Percentiles rank a stretch among this genome's conserved stretches.
phyloP scores from a whole-genome alignment of 2,113 vertebrate genomes.

The Phylloscopus trochiloides region DNA sequence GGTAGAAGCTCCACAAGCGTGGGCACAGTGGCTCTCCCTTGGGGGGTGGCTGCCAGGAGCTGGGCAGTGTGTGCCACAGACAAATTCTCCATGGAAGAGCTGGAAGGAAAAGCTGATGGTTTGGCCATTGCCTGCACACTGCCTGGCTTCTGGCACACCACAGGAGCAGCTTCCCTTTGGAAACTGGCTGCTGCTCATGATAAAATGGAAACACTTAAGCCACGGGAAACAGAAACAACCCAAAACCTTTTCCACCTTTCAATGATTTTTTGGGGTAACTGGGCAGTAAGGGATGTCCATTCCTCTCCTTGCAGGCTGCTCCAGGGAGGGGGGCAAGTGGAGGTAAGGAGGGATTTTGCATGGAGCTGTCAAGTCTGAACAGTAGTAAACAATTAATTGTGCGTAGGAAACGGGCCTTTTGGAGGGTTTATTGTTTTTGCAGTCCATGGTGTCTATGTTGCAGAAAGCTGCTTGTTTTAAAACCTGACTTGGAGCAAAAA shows the following conservation, averaged over 20 bases:
- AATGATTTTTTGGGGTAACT: background rate
- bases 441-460: background rate
- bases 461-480: background rate
- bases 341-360: background rate
- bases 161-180: background rate
- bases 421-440: background rate
- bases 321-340: accelerated
- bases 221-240: background rate
- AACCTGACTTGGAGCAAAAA: background rate
- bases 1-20: background rate
- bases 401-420: background rate
- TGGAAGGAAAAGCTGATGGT: background rate
- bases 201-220: background rate
- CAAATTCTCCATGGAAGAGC: background rate
- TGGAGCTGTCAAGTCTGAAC: background rate
- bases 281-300: background rate
- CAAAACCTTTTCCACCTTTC: background rate
- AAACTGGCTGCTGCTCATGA: background rate
- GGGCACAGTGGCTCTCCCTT: background rate
- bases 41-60: background rate
- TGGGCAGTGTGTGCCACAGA: background rate
- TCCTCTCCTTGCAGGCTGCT: background rate
- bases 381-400: background rate
- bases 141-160: background rate
- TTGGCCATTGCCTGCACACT: accelerated